Evolutionary conservation across 53 echinoderm and acorn worm species (phyloP), one percentile per base, ranked within the genome.

Genomic region (Arbacia lixula): DNA sequence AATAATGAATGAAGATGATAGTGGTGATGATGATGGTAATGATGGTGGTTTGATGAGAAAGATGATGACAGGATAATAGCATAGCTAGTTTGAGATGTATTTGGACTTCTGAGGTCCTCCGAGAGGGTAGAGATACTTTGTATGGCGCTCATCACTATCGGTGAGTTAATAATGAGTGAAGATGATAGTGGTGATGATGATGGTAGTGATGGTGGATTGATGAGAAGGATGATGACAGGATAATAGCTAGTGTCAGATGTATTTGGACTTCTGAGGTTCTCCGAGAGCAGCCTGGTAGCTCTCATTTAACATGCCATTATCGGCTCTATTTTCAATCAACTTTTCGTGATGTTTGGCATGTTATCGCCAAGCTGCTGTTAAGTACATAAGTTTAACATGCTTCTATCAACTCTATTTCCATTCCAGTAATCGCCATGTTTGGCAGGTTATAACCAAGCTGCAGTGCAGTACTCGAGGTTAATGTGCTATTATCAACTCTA

Each of bases 341-440:
- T 68, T 42, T 88, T 92, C 57, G 99, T 94, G 29, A 98, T 94
- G 94, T 98, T 98, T 92, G 94, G 94, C 40, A 98, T 98, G 99
- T 76, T 98, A 76, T 98, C 99, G 22, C 94, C 99, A 12, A 98
- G 92, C 86, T 94, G 92, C 55, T 69, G 99, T n/a, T n/a, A n/a
- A n/a, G n/a, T n/a, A n/a, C n/a, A n/a, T n/a, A n/a, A n/a, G n/a
- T n/a, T n/a, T n/a, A n/a, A n/a, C n/a, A n/a, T n/a, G n/a, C n/a
- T n/a, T n/a, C n/a, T n/a, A n/a, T n/a, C n/a, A n/a, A n/a, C n/a
- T n/a, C n/a, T n/a, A n/a, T n/a, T n/a, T n/a, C n/a, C n/a, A n/a
- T n/a, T n/a, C n/a, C n/a, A n/a, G n/a, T n/a, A n/a, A n/a, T n/a
- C n/a, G n/a, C n/a, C n/a, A n/a, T n/a, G n/a, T n/a, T n/a, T n/a